Evolutionary conservation across 1,140 invertebrate species (phyloP), one percentile per base, ranked within the genome.

Genomic region (Radopholus similis): DNA sequence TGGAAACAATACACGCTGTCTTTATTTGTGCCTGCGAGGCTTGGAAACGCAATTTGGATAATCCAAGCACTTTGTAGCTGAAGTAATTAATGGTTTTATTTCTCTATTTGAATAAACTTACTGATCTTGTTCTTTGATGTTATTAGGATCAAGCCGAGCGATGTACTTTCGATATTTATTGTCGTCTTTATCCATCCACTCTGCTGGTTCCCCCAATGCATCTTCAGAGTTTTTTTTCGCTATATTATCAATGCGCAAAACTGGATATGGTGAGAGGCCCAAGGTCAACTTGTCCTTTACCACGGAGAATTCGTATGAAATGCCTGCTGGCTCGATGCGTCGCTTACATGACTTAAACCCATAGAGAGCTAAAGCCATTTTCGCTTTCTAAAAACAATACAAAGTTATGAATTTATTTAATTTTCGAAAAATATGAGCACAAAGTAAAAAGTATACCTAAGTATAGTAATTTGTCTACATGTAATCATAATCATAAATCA

Each of bases 81-180:
- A 64, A 64, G 21, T 9, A 26, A 2, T 32, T 35, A 11, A 6
- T 18, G n/a, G 26, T 42, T 64, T 11, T 34, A 59, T 30, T 59
- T 30, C 30, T 32, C 21, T 23, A 62, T 21, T 58, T 8, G 26
- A 30, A 57, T 11, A 13, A 64, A 34, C 30, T 23, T 15, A 77
- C 42, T 77, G 75, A 47, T 77, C 75, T 34, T 78, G 76, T 1
- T 77, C 63, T n/a, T 78, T 77, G 15, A 30, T 71, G 23, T 76
- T 55, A 35, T 71, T 76, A 11, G 75, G 75, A 44, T 78, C 74
- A 49, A 78, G 54, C 54, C 55, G 66, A 5, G 40, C 18, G 28
- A 77, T 32, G 38, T 66, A 76, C 37, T 71, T 75, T 11, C 56
- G 21, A 47, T 77, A 77, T 56, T 63, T 70, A 6, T 55, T 47